Base-by-base conservation (phyloP, 2,888 invertebrate genomes). In the Cataglyphis cursor region DNA sequence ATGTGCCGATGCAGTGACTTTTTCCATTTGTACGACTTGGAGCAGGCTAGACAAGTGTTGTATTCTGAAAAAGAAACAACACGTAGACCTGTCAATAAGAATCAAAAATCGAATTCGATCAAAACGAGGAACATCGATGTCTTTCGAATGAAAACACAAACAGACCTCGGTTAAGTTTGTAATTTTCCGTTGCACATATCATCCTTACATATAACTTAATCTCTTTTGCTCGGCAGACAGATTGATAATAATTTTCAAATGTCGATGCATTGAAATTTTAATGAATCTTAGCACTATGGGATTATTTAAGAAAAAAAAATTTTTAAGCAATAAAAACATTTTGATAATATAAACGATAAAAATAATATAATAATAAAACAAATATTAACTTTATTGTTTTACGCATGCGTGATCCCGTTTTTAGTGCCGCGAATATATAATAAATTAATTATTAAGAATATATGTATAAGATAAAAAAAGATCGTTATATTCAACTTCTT, bases 11-110 rank as follows among this genome's bases (percentile, higher is more conserved):
- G 93, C 75, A 95, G 87, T 2, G 95, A 94, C 76, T 94, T 94
- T 90, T 92, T 94, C 94, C 95, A 94, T 83, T 95, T 95, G 92
- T 95, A 95, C 15, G 93, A 91, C 75, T 94, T 95, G 41, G 91
- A 91, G 82, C 95, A 95, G 82, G 93, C 94, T 85, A 93, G 87
- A 89, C 95, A 95, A 66, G 90, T 91, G 86, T 92, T 91, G 89
- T 75, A 90, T 66, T 92, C 94, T 94, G 94, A 62, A 94, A 94
- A 91, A 91, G 84, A 89, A 91, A 89, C 85, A 83, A 86, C 74
- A 80, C 75, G 87, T 82, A 82, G 72, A 78, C 62, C 44, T 15
- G 84, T 89, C 85, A 89, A 57, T 70, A 21, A 66, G 44, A 44
- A 44, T 44, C 44, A 4, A 44, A 15, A 44, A 12, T 44, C 44